phyloP scores from a whole-genome alignment of 2,797 vertebrate species.

The Holocentrus rufus region DNA sequence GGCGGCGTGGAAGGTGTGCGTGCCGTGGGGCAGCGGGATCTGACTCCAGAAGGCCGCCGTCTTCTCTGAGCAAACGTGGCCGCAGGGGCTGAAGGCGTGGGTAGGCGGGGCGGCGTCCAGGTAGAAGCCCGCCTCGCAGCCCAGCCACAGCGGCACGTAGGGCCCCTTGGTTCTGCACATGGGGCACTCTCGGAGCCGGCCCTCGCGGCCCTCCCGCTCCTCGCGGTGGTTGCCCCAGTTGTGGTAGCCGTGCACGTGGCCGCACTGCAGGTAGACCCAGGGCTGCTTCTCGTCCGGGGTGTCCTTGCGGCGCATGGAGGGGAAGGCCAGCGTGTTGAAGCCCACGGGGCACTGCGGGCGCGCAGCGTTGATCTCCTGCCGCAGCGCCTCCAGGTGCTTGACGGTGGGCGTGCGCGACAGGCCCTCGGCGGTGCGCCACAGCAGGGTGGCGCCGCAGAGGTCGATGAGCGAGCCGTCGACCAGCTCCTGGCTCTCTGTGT shows the following conservation, averaged over 20 bases:
- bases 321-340: constrained; percentile 98
- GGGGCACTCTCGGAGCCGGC: constrained; percentile 93
- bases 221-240: constrained; percentile 93
- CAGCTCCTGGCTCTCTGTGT: constrained; percentile 93
- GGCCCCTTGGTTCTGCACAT: constrained; percentile 96
- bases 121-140: constrained; percentile 96
- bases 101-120: constrained; percentile 96
- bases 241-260: constrained; percentile 97
- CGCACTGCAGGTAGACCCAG: constrained; percentile 97
- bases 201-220: constrained; percentile 83
- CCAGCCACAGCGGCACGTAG: constrained; percentile 97
- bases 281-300: constrained; percentile 98
- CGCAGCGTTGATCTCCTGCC: constrained; percentile 97
- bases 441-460: constrained; percentile 94
- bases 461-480: constrained; percentile 97
- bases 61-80: constrained; percentile 98
- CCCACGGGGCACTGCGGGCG: constrained; percentile 98
- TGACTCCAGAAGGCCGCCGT: constrained; percentile 97
- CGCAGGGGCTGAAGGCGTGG: constrained; percentile 94
- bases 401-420: constrained; percentile 94
- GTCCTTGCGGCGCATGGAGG: constrained; percentile 97
- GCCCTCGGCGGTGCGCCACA: constrained; percentile 97
- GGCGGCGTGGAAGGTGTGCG: constrained; percentile 97
- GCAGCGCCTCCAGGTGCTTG: constrained; percentile 96
- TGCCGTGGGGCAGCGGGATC: constrained; percentile 97